Evolutionary conservation across 2,888 invertebrate genomes (phyloP).

Genomic region (Hyposoter didymator): DNA sequence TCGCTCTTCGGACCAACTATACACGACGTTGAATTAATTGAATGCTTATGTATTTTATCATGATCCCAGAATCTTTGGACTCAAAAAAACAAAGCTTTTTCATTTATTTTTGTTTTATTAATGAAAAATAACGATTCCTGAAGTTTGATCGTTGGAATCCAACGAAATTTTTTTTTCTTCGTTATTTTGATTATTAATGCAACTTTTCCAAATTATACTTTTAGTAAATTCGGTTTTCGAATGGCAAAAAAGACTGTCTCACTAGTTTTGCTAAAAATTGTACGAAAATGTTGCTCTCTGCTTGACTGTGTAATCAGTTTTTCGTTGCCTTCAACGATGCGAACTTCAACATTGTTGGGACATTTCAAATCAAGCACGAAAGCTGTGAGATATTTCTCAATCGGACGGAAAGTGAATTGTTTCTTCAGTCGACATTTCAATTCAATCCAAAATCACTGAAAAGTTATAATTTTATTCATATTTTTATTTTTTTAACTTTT

Average conservation of each 20-base stretch:
- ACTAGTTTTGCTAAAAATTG: too few relatives aligned
- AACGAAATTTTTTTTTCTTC: too few relatives aligned
- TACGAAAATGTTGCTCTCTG: too few relatives aligned
- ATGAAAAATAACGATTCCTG: background rate
- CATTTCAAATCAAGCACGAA: too few relatives aligned
- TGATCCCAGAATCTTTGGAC: slow-evolving; percentile 35
- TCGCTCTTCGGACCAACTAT: slow-evolving; percentile 41
- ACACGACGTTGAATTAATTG: slow-evolving; percentile 38
- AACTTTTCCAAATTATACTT: too few relatives aligned
- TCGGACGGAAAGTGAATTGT: background rate
- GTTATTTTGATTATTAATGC: too few relatives aligned
- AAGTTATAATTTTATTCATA: background rate
- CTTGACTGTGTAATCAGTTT: too few relatives aligned
- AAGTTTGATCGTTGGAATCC: background rate
- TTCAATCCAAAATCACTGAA: background rate
- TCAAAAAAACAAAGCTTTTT: background rate
- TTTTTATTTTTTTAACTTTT: background rate
- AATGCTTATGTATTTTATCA: slow-evolving; percentile 35
- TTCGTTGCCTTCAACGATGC: too few relatives aligned
- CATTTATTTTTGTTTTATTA: background rate
- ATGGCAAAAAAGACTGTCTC: too few relatives aligned
- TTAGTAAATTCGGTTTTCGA: too few relatives aligned
- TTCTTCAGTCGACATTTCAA: background rate
- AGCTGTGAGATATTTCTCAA: background rate
- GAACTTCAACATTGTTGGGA: too few relatives aligned